Conservation (phyloP, 2,113 vertebrate species). For the Antechinus flavipes region DNA sequence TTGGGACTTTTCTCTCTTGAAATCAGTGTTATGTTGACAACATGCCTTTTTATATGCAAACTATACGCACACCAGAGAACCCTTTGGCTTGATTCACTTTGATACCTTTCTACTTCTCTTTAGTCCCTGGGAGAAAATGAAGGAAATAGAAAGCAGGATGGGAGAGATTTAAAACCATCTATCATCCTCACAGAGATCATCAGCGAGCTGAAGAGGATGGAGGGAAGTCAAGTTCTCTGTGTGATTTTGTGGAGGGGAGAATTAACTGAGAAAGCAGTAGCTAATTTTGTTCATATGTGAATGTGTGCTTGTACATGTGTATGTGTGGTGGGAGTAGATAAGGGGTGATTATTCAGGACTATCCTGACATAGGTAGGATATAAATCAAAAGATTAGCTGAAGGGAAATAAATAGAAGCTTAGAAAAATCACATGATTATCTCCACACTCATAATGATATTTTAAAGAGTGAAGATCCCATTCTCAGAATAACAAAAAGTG, state of each 20-base stretch:
- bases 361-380: background rate
- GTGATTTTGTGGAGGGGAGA: background rate
- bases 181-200: background rate
- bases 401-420: background rate
- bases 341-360: background rate
- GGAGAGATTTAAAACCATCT: background rate
- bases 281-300: background rate
- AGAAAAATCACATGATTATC: background rate
- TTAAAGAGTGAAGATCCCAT: background rate
- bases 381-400: constrained; percentile 25
- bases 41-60: constrained; percentile 5
- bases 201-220: background rate
- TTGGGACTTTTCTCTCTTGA: background rate
- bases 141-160: constrained; percentile 15
- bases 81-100: accelerated
- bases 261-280: background rate
- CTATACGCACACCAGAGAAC: background rate
- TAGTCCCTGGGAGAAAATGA: constrained; percentile 30
- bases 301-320: background rate
- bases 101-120: background rate
- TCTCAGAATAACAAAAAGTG: background rate
- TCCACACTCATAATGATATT: background rate
- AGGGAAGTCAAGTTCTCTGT: background rate
- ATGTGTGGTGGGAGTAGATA: background rate
- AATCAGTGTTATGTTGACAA: background rate